phyloP scores from a whole-genome alignment of 1,140 invertebrate species.

The Drosophila ercepeae region DNA sequence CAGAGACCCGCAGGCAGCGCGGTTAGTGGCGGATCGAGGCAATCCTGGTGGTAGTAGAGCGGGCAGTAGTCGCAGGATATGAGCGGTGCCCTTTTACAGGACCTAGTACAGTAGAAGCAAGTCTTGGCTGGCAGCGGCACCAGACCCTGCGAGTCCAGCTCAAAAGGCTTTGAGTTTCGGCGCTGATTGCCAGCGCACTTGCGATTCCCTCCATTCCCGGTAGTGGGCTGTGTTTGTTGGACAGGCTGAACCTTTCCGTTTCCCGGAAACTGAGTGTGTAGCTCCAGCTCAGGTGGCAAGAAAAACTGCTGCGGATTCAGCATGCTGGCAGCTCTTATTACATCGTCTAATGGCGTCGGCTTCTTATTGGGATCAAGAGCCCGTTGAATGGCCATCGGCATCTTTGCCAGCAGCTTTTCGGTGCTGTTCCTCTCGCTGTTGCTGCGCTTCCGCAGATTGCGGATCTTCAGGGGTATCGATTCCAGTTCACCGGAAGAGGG shows the following conservation, averaged over 20 bases:
- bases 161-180: conserved; percentile 85
- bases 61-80: conserved; percentile 97
- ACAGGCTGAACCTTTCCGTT: conserved; percentile 86
- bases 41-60: conserved; percentile 94
- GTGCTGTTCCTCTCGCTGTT: conserved; percentile 77
- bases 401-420: conserved; percentile 70
- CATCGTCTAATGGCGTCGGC: conserved; percentile 88
- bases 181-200: conserved; percentile 50
- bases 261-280: conserved; percentile 92
- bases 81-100: conserved; percentile 92
- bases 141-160: conserved; percentile 90
- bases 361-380: conserved; percentile 84
- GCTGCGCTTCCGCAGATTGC: conserved; percentile 79
- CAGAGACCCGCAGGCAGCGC: conserved; percentile 93
- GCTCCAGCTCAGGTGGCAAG: conserved; percentile 90
- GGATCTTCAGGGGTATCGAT: conserved; percentile 74
- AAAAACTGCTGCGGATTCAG: conserved; percentile 96
- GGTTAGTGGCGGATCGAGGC: conserved; percentile 95
- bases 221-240: conserved; percentile 43
- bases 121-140: conserved; percentile 92
- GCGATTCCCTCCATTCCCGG: conserved; percentile 61
- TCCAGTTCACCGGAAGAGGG: conserved; percentile 72
- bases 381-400: conserved; percentile 69
- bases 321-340: conserved; percentile 91
- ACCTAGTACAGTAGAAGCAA: conserved; percentile 93